Conservation (phyloP, 53 echinoderm and acorn worm species). For the Zoroaster sp. region DNA sequence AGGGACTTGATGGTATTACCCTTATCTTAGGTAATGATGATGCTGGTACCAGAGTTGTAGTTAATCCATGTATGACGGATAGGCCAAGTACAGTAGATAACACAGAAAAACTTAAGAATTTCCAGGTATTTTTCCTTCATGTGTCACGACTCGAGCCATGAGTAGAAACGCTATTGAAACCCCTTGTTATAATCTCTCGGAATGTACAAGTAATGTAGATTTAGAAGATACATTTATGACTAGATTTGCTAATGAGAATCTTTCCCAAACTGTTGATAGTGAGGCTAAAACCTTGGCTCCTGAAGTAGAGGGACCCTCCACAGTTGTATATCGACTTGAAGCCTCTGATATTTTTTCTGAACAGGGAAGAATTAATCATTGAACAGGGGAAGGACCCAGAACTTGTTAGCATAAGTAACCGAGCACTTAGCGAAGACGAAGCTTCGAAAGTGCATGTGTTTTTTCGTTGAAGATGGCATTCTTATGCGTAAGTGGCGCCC, state of each 20-base stretch:
- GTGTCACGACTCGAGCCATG: conserved; percentile 68
- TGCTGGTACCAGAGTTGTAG: conserved; percentile 46
- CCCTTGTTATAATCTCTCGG: not conserved
- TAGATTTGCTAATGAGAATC: not conserved
- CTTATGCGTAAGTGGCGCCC: no score
- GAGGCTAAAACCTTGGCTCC: no score
- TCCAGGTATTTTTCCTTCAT: conserved; percentile 62
- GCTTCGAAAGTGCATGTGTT: not conserved
- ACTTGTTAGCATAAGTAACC: not conserved
- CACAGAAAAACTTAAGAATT: conserved; percentile 31
- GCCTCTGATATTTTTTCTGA: not conserved
- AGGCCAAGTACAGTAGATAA: conserved; percentile 8
- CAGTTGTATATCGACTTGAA: no score
- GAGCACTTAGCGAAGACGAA: not conserved
- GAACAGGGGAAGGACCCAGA: conserved; percentile 11
- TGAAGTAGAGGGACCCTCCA: no score
- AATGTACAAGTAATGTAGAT: not conserved
- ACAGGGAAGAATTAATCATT: not conserved
- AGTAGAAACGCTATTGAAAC: not conserved
- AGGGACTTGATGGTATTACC: conserved; percentile 51
- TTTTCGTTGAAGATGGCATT: no score
- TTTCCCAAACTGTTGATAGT: no score
- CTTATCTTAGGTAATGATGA: conserved; percentile 71
- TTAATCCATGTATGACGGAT: not conserved
- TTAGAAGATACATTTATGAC: conserved; percentile 14